These are phyloP conservation scores for Pavo muticus DNA, from an alignment of 2,113 vertebrate species.

Conservation along the genomic window DNA sequence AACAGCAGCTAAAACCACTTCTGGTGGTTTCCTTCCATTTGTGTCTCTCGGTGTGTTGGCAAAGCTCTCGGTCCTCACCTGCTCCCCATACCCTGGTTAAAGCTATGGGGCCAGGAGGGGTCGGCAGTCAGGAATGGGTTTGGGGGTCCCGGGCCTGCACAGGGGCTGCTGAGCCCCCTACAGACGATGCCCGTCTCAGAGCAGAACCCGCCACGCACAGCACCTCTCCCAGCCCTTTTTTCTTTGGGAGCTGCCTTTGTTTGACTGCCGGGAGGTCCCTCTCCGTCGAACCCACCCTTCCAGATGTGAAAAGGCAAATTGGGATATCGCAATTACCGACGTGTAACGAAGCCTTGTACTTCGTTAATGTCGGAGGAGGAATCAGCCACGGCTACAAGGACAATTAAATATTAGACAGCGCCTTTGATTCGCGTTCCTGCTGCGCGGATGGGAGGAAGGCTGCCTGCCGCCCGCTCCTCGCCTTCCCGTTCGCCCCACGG, in stretches of 20 bases:
- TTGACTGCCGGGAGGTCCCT: neutral
- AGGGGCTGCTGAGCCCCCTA: neutral
- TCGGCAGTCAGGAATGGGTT: neutral
- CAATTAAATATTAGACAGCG: slow-evolving; percentile 78
- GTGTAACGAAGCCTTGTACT: slow-evolving; percentile 76
- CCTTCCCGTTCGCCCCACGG: slow-evolving; percentile 67
- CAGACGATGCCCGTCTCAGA: neutral
- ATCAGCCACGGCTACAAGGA: slow-evolving; percentile 73
- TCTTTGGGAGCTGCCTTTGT: neutral
- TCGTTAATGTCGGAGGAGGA: slow-evolving; percentile 77
- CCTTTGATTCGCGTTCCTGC: slow-evolving; percentile 78
- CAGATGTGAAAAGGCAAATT: slow-evolving; percentile 59
- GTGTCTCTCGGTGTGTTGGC: neutral
- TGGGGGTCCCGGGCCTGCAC: neutral
- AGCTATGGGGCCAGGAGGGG: neutral
- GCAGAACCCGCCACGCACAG: fast-evolving
- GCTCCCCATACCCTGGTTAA: neutral
- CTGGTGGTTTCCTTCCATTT: neutral
- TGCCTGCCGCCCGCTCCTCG: slow-evolving; percentile 35
- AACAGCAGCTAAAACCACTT: neutral
- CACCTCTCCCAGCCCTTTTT: neutral
- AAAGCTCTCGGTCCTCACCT: neutral
- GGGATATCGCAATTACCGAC: slow-evolving; percentile 74
- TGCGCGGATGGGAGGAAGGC: slow-evolving; percentile 76
- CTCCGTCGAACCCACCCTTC: neutral